Base-by-base conservation (phyloP, 2,113 vertebrate genomes). In the Phaethornis superciliosus region DNA sequence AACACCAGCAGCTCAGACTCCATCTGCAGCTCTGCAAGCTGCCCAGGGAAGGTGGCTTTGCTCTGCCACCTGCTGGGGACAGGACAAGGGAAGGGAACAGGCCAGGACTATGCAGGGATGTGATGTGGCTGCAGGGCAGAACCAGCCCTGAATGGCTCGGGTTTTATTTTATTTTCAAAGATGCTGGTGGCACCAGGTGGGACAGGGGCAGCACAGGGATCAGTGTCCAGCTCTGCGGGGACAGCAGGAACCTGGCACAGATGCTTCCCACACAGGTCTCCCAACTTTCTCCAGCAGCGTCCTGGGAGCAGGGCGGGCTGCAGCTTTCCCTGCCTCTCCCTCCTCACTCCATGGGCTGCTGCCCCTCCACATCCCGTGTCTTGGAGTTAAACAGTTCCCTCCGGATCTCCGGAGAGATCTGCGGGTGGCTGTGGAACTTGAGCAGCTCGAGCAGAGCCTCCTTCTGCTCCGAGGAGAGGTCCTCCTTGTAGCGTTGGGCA, bases 401-500 rank as follows among this genome's bases (percentile, higher is more conserved):
- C 32, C 99, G 97, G 91, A 99, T 98, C 96, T 99, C 99, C 0
- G 95, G 95, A 0, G 99, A 98, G 67, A 99, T 97, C 64, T 97
- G 98, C 0, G 98, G 97, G 47, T 99, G 99, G 30, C 97, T 97
- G 96, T 99, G 99, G 37, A 98, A 96, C 86, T 98, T 99, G 54
- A 99, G 98, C 93, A 99, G 98, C 93, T 99, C 99, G 16, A 99
- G 93, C 92, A 99, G 96, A 1, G 98, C 98, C 8, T 97, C 97
- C 87, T 99, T 99, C 98, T 99, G 99, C 56, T 99, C 99, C 0
- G 98, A 98, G 55, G 99, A 98, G 91, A 99, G 95, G 94, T 99
- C 99, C 8, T 99, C 98, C 92, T 99, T 99, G 97, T 99, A 99
- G 88, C 99, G 99, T 97, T 99, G 99, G 28, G 97, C 98, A 22